A percentile compares a stretch with the other conserved stretches of the same genome.
phyloP scores from a whole-genome alignment of 2,113 vertebrate genomes.

The Struthidea cinerea region DNA sequence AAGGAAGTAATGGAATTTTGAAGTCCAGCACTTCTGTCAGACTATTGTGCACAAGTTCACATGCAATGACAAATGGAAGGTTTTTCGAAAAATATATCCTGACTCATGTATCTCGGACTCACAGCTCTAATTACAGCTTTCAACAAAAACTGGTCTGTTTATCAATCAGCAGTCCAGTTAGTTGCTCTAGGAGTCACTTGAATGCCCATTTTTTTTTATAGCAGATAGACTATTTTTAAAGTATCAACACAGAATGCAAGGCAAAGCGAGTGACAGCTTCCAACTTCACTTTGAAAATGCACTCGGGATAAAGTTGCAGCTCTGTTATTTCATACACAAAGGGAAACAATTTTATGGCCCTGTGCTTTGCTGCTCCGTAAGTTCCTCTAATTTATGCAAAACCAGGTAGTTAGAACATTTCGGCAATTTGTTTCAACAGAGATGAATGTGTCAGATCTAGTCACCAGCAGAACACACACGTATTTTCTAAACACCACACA shows the following conservation, averaged over 20 bases:
- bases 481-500: not conserved
- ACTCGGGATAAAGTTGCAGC: not conserved
- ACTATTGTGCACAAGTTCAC: not conserved
- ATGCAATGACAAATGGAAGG: not conserved
- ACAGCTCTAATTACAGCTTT: not conserved
- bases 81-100: not conserved
- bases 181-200: not conserved
- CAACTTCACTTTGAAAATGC: not conserved
- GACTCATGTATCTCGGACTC: not conserved
- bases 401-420: not conserved
- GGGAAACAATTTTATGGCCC: not conserved
- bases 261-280: not conserved
- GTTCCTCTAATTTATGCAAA: not conserved
- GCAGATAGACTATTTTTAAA: not conserved
- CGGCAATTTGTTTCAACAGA: not conserved
- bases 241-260: not conserved
- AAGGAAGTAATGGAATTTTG: not conserved
- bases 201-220: not conserved
- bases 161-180: not conserved
- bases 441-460: not conserved
- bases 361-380: not conserved
- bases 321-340: not conserved
- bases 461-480: not conserved
- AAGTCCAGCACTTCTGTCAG: not conserved
- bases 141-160: not conserved